Base-by-base conservation (phyloP, 1,140 invertebrate species). In the Aradophagus sp. region DNA sequence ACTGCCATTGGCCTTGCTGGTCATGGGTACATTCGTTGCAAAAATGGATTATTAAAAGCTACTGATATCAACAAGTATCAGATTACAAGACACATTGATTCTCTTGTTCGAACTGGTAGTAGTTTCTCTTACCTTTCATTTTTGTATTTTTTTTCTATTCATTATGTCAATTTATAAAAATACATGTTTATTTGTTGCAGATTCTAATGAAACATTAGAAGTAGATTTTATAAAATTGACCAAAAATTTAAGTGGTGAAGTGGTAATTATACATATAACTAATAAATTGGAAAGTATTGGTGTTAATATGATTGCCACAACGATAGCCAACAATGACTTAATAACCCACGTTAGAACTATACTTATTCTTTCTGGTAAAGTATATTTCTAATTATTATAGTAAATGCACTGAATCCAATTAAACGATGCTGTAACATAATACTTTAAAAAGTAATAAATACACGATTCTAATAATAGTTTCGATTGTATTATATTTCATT, bases 61-160 rank as follows among this genome's bases (percentile, higher is more conserved):
- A 85, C 80, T 10, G 84, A 86, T 69, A 74, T 85, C 4, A 84
- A 84, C 38, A 86, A 86, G 38, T 83, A 80, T 58, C 79, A 84
- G 34, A 47, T 86, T 17, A 73, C 70, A 2, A 44, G 82, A 20
- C 74, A 82, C 29, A 79, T 86, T 10, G 82, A 86, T 34, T 69
- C 75, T 35, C 74, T 84, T 27, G 52, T 34, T 6, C 66, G 76
- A 68, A 76, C 45, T 61, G 81, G 81, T 82, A 78, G n/a, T 0
- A 27, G 5, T 14, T 29, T 39, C 53, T 36, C 32, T 48, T 29
- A 0, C 35, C 38, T 36, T 17, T 15, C 20, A 11, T 52, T 13
- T n/a, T n/a, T n/a, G n/a, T n/a, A n/a, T n/a, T n/a, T n/a, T n/a
- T n/a, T n/a, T n/a, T n/a, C n/a, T n/a, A n/a, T n/a, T n/a, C n/a